Evolutionary conservation across 2,797 vertebrate genomes (phyloP).

Genomic region (Rhinogobio ventralis): DNA sequence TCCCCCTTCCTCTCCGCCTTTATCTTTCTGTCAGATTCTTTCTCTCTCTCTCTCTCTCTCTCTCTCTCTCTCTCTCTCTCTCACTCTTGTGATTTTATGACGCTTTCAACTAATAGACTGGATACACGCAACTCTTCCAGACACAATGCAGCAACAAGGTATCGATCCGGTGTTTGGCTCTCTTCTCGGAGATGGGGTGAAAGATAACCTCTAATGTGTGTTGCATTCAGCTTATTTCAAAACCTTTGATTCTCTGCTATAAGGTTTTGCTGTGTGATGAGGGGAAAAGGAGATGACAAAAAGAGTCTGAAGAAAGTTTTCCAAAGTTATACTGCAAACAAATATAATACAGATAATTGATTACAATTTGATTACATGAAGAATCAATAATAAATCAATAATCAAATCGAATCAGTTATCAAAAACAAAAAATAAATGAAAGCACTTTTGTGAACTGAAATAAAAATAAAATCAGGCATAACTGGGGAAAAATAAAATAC

Average conservation of each 20-base stretch:
- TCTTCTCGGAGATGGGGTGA: constrained; percentile 5
- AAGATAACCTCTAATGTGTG: constrained; percentile 25
- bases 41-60: constrained; percentile 5
- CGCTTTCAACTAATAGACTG: constrained; percentile 43
- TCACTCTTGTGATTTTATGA: constrained; percentile 27
- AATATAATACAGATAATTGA: background rate
- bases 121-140: constrained; percentile 1
- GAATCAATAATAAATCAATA: background rate
- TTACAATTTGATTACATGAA: no score
- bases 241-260: constrained; percentile 1
- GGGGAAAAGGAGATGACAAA: background rate
- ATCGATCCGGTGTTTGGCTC: constrained; percentile 47
- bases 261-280: constrained; percentile 1
- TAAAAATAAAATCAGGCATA: background rate
- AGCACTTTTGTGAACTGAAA: background rate
- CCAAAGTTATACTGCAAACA: background rate
- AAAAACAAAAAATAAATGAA: background rate
- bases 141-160: constrained; percentile 36
- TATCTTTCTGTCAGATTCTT: background rate
- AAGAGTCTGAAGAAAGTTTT: background rate
- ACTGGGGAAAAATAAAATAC: background rate
- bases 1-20: constrained; percentile 1
- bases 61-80: background rate
- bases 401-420: background rate
- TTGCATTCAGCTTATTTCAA: constrained; percentile 12